Evolutionary conservation across 2,888 invertebrate species (phyloP).

Genomic region (Agriotes lineatus): DNA sequence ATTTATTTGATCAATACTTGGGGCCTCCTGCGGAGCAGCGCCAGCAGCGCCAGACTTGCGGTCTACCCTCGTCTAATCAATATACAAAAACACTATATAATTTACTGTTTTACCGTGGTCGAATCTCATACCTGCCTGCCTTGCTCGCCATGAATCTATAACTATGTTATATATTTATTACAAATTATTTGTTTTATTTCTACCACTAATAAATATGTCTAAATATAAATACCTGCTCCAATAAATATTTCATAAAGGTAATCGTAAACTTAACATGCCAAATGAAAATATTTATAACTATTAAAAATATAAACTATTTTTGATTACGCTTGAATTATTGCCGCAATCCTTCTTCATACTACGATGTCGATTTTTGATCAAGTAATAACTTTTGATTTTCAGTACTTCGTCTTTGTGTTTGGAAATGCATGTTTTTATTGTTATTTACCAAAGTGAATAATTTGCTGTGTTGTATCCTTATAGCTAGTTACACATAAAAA

Average conservation of each 20-base stretch:
- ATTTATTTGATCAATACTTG: slow-evolving; percentile 67
- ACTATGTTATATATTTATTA: slow-evolving; percentile 61
- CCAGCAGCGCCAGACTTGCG: slow-evolving; percentile 64
- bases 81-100: slow-evolving; percentile 65
- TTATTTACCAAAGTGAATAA: background rate
- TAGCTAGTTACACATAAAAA: no score
- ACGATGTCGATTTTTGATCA: slow-evolving; percentile 20
- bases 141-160: slow-evolving; percentile 57
- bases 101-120: slow-evolving; percentile 61
- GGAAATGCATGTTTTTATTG: no score
- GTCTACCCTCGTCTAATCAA: slow-evolving; percentile 64
- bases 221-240: slow-evolving; percentile 61
- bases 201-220: slow-evolving; percentile 65
- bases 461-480: no score
- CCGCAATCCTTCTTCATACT: background rate
- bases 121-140: slow-evolving; percentile 56
- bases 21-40: slow-evolving; percentile 63
- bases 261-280: slow-evolving; percentile 57
- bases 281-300: slow-evolving; percentile 40
- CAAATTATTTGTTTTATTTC: slow-evolving; percentile 65
- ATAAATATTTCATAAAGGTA: slow-evolving; percentile 65
- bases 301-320: slow-evolving; percentile 29
- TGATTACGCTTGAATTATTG: slow-evolving; percentile 24
- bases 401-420: no score
- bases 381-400: slow-evolving; percentile 8